A percentile compares a stretch with the other conserved stretches of the same genome.
These are phyloP conservation scores for Plodia interpunctella DNA, from an alignment of 1,140 invertebrate species.

Conservation along the genomic window DNA sequence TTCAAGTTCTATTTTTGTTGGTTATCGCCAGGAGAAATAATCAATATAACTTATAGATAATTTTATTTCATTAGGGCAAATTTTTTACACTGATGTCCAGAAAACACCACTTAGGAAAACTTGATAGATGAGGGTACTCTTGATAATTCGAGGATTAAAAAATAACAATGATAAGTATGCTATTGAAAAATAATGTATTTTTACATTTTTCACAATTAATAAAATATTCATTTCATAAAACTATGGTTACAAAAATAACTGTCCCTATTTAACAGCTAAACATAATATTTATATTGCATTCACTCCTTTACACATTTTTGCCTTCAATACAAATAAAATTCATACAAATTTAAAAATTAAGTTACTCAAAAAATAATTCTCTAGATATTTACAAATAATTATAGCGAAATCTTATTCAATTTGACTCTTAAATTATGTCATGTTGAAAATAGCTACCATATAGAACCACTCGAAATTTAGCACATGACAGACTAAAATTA, in stretches of 20 bases:
- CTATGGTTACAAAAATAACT: conserved; percentile 68
- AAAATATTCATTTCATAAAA: conserved; percentile 43
- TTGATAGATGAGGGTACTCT: too few species aligned
- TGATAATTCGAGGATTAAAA: background rate
- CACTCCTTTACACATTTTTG: conserved; percentile 27
- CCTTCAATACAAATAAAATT: conserved; percentile 12
- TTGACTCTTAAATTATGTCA: conserved; percentile 46
- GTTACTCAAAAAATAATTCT: background rate
- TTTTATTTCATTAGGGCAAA: background rate
- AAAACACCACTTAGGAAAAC: too few species aligned
- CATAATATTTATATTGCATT: conserved; percentile 33
- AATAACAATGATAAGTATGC: conserved; percentile 14
- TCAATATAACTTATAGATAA: too few species aligned
- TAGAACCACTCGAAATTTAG: conserved; percentile 26
- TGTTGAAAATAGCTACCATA: conserved; percentile 48
- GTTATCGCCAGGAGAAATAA: too few species aligned
- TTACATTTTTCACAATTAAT: conserved; percentile 58
- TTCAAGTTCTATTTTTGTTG: too few species aligned
- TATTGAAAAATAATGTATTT: conserved; percentile 62
- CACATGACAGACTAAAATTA: conserved; percentile 38
- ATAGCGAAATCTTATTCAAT: conserved; percentile 30
- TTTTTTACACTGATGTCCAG: background rate
- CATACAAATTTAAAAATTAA: conserved; percentile 1
- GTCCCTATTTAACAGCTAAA: conserved; percentile 39
- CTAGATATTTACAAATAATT: conserved; percentile 41